Evolutionary conservation across 2,113 vertebrate genomes (phyloP).

Genomic region (Notarius quadriscutis): DNA sequence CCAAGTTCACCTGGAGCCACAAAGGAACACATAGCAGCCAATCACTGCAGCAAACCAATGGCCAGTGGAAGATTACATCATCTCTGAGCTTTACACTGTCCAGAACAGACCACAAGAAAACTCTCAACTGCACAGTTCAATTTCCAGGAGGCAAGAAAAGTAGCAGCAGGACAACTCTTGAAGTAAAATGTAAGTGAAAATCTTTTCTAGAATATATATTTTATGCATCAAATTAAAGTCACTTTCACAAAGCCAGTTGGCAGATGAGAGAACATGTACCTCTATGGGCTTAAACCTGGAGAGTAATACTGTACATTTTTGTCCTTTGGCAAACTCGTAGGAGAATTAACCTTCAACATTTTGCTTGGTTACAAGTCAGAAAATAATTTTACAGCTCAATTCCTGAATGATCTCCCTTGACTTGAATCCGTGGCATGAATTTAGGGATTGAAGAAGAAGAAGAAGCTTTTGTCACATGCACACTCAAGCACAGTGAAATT

Average conservation of each 20-base stretch:
- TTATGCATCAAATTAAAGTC: background rate
- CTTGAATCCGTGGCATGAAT: background rate
- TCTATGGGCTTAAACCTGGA: background rate
- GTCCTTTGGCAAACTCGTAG: background rate
- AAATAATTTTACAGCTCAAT: background rate
- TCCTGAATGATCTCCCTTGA: background rate
- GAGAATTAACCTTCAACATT: background rate
- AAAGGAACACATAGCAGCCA: constrained; percentile 37
- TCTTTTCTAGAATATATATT: background rate
- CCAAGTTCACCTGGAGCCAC: constrained; percentile 66
- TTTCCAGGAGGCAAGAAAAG: constrained; percentile 42
- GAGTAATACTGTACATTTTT: background rate
- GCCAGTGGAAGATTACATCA: constrained; percentile 61
- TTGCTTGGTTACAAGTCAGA: background rate
- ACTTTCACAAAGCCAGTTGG: background rate
- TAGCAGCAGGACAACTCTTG: constrained; percentile 34
- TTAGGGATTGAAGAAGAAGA: background rate
- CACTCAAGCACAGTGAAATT: too few relatives aligned
- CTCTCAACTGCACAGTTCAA: constrained; percentile 57
- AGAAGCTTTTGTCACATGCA: too few relatives aligned
- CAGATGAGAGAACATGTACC: background rate
- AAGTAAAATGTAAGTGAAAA: constrained; percentile 63
- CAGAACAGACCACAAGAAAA: constrained; percentile 54
- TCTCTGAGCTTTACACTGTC: constrained; percentile 61
- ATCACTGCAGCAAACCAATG: constrained; percentile 10